phyloP scores from a whole-genome alignment of 2,113 vertebrate species.

The Leptosomus discolor region DNA sequence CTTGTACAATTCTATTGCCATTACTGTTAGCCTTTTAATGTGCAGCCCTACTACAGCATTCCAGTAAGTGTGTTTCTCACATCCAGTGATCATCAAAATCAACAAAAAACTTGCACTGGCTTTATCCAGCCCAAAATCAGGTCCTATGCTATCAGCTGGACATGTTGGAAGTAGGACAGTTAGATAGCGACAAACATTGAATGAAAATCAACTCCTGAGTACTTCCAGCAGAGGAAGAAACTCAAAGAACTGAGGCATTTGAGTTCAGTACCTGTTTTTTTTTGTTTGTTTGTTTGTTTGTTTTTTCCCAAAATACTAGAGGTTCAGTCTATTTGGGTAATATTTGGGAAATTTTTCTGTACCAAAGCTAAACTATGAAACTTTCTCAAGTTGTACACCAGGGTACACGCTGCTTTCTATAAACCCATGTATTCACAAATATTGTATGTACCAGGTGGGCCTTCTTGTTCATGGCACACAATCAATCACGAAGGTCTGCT shows the following conservation, averaged over 20 bases:
- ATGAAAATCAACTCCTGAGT: not conserved
- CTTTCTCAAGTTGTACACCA: not conserved
- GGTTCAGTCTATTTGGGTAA: not conserved
- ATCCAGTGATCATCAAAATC: not conserved
- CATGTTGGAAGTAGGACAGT: not conserved
- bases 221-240: not conserved
- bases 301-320: not conserved
- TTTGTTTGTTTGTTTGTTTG: too few species aligned
- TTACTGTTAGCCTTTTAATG: not conserved
- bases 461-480: not conserved
- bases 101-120: not conserved
- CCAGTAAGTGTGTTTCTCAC: not conserved
- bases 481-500: not conserved
- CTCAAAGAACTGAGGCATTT: not conserved
- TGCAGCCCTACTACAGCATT: not conserved
- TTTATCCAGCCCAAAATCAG: not conserved
- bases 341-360: not conserved
- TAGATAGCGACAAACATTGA: not conserved
- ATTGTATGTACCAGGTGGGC: not conserved
- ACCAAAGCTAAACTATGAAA: not conserved
- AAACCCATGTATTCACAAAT: not conserved
- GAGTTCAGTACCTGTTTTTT: not conserved
- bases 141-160: not conserved
- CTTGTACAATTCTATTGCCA: not conserved
- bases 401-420: not conserved